phyloP scores from a whole-genome alignment of 2,113 vertebrate species.

The Syngnathus typhle region DNA sequence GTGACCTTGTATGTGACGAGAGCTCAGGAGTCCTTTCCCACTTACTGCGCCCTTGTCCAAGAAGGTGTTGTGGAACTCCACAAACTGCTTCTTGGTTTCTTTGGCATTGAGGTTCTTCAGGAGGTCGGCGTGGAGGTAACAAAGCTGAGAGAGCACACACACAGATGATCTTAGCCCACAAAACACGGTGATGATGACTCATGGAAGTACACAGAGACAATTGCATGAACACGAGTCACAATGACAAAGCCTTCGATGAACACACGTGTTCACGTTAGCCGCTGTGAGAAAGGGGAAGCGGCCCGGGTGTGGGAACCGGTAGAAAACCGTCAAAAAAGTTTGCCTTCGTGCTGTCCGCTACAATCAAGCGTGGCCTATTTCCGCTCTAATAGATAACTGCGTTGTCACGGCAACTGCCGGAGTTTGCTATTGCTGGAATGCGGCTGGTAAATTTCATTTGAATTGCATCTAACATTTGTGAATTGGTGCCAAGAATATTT shows the following conservation, averaged over 20 bases:
- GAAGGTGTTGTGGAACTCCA: slow-evolving; percentile 82
- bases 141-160: slow-evolving; percentile 70
- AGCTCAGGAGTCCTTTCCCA: slow-evolving; percentile 17
- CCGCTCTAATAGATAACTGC: too few species aligned
- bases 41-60: slow-evolving; percentile 86
- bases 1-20: neutral
- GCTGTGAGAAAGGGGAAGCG: neutral
- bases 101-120: slow-evolving; percentile 74
- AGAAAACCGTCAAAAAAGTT: too few species aligned
- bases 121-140: slow-evolving; percentile 83
- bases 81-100: slow-evolving; percentile 83
- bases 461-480: too few species aligned
- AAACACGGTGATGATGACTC: neutral
- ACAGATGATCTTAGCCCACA: neutral
- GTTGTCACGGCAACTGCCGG: neutral
- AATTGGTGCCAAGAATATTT: too few species aligned
- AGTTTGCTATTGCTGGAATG: neutral
- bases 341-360: too few species aligned
- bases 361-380: neutral
- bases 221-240: neutral
- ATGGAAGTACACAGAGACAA: neutral
- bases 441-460: too few species aligned
- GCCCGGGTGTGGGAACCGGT: slow-evolving; percentile 23
- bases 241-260: neutral
- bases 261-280: neutral